Percentiles rank a stretch among this genome's conserved stretches.
Conservation (phyloP, 2,113 vertebrate genomes). For the Halcyon senegalensis region DNA sequence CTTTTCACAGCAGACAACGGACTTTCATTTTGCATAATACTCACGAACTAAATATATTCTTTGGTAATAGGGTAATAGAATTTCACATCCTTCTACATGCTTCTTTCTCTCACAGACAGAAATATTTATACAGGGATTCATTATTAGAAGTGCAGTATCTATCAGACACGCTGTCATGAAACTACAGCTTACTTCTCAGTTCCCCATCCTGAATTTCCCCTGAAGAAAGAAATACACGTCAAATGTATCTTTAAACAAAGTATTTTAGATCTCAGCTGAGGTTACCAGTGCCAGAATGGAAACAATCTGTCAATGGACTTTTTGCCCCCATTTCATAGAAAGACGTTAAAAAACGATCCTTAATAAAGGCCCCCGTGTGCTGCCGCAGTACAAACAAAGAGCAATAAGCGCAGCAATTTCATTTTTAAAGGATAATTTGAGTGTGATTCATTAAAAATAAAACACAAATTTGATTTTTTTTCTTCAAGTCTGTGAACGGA, state of each 20-base stretch:
- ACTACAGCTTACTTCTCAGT: background rate
- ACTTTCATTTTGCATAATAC: background rate
- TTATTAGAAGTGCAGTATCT: background rate
- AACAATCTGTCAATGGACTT: background rate
- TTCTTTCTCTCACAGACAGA: background rate
- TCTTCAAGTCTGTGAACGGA: background rate
- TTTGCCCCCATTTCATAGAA: background rate
- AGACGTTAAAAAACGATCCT: background rate
- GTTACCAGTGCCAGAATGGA: background rate
- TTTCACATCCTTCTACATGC: background rate
- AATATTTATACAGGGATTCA: background rate
- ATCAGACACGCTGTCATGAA: background rate
- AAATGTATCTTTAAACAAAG: background rate
- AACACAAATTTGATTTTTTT: background rate
- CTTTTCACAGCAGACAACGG: background rate
- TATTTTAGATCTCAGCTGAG: background rate
- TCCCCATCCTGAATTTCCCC: background rate
- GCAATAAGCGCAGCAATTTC: fast-evolving
- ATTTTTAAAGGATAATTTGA: background rate
- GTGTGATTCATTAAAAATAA: background rate
- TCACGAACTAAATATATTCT: background rate
- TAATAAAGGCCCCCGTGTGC: fast-evolving
- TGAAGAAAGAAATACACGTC: background rate
- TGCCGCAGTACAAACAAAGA: background rate
- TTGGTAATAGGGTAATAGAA: background rate